Evolutionary conservation across 2,797 vertebrate species (phyloP).

Genomic region (Sebastes hubbsi): DNA sequence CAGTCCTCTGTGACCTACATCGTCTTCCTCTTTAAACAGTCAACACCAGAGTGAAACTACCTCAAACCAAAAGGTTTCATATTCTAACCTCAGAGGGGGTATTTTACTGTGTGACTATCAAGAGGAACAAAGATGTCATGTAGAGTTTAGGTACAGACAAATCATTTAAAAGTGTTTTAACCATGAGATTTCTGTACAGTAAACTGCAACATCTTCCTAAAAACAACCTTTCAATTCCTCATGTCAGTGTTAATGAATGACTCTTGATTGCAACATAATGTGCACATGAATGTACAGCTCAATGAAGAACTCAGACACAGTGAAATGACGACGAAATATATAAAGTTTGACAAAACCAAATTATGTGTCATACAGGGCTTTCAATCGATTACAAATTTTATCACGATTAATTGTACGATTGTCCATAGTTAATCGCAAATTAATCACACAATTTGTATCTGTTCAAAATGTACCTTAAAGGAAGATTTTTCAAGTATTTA

Average conservation of each 20-base stretch:
- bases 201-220: background rate
- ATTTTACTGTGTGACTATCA: background rate
- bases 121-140: background rate
- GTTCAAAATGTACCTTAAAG: too few relatives aligned
- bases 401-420: rapidly evolving
- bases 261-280: background rate
- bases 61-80: slow-evolving; percentile 23
- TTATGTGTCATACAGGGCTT: too few relatives aligned
- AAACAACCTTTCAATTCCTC: background rate
- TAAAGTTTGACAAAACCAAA: background rate
- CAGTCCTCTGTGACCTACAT: slow-evolving; percentile 29
- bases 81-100: background rate
- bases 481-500: too few relatives aligned
- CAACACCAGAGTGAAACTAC: slow-evolving; percentile 4
- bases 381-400: rapidly evolving
- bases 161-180: background rate
- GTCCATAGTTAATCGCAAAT: too few relatives aligned
- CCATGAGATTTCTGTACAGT: background rate
- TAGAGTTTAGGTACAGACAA: background rate
- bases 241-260: background rate
- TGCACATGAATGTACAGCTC: too few relatives aligned
- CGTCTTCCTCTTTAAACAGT: background rate
- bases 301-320: too few relatives aligned
- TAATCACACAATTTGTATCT: too few relatives aligned
- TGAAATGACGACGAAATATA: background rate